Percentiles rank a stretch among this genome's conserved stretches.
Evolutionary conservation across 1,140 invertebrate genomes (phyloP).

Genomic region (Papilio aristodemus): DNA sequence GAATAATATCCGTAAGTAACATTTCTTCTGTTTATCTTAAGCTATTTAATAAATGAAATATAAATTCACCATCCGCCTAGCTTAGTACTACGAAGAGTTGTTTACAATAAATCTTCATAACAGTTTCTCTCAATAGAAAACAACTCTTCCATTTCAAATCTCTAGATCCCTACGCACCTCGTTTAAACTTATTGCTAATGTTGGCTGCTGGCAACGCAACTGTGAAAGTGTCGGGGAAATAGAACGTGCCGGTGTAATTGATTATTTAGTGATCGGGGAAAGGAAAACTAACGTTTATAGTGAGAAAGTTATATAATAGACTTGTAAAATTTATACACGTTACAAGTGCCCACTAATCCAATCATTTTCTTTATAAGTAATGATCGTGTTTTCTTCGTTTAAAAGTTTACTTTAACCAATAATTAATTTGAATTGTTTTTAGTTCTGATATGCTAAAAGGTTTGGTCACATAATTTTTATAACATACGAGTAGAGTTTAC

Average conservation of each 20-base stretch:
- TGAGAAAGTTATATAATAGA: not conserved
- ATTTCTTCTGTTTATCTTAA: too few species aligned
- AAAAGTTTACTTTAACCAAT: too few species aligned
- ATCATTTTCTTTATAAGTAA: too few species aligned
- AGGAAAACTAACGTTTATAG: constrained; percentile 10
- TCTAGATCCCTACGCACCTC: constrained; percentile 39
- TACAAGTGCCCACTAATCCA: too few species aligned
- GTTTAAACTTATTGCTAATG: constrained; percentile 39
- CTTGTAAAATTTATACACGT: not conserved
- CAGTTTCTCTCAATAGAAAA: constrained; percentile 29
- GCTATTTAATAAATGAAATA: not conserved
- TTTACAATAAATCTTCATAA: constrained; percentile 29
- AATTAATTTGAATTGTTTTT: too few species aligned
- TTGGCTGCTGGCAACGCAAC: constrained; percentile 35
- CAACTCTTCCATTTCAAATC: constrained; percentile 36
- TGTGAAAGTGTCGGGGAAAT: constrained; percentile 38
- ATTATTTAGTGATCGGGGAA: constrained; percentile 31
- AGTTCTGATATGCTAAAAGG: too few species aligned
- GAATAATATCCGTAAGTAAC: too few species aligned
- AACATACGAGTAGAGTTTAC: too few species aligned
- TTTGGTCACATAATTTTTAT: too few species aligned
- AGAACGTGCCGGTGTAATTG: constrained; percentile 30
- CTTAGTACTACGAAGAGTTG: not conserved
- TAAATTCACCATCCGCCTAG: not conserved
- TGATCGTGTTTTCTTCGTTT: too few species aligned